Conservation (phyloP, 1,140 invertebrate species). For the Agrilus planipennis region DNA sequence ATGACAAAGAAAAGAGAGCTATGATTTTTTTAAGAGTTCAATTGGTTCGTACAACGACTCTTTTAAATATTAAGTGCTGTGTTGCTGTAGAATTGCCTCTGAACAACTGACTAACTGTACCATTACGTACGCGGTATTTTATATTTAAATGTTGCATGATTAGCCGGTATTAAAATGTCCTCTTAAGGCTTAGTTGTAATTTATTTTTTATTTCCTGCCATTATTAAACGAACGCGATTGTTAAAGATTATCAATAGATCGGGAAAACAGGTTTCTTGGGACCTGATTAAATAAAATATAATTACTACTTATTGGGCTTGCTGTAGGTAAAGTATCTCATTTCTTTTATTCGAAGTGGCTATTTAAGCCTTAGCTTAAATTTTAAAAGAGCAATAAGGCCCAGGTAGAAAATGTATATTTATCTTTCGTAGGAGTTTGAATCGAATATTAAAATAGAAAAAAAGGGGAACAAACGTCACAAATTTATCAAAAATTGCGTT, state of each 20-base stretch:
- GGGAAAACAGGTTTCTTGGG: constrained; percentile 2
- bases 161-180: constrained; percentile 34
- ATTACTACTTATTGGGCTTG: no score
- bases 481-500: no score
- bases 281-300: background rate
- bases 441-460: no score
- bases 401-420: no score
- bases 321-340: no score
- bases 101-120: constrained; percentile 22
- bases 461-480: no score
- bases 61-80: no score
- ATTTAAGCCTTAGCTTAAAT: no score
- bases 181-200: constrained; percentile 32
- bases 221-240: constrained; percentile 28
- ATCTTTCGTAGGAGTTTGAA: no score
- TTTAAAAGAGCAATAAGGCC: no score
- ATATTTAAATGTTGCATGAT: constrained; percentile 36
- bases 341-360: no score
- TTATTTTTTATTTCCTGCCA: constrained; percentile 33
- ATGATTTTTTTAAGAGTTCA: constrained; percentile 5
- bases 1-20: constrained; percentile 4
- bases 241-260: constrained; percentile 27
- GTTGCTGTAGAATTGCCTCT: constrained; percentile 14
- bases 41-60: no score
- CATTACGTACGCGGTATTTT: constrained; percentile 32